phyloP scores from a whole-genome alignment of 2,797 vertebrate species.

The Gallinago stenura region DNA sequence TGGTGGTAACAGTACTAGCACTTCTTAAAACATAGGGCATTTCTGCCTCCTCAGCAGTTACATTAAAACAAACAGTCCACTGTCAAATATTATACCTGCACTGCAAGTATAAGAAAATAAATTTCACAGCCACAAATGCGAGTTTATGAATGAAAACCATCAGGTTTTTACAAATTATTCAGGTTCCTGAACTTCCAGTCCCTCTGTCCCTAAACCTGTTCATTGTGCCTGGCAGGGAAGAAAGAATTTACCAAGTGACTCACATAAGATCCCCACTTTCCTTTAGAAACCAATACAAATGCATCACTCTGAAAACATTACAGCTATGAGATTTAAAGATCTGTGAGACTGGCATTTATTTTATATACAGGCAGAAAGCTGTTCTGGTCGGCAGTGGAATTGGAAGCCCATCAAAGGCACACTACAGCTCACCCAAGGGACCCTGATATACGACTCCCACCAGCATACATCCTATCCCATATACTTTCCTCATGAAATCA shows the following conservation, averaged over 20 bases:
- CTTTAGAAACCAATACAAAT: rapidly evolving
- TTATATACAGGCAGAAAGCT: rapidly evolving
- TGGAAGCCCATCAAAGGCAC: too few species aligned
- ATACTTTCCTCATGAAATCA: too few species aligned
- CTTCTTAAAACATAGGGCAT: neutral
- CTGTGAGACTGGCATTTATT: neutral
- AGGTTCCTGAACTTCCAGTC: neutral
- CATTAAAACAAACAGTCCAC: neutral
- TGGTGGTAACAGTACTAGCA: neutral
- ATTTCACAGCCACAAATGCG: neutral
- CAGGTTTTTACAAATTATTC: neutral
- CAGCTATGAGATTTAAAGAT: neutral
- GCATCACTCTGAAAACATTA: neutral
- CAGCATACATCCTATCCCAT: neutral
- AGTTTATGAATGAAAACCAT: neutral
- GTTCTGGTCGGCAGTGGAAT: rapidly evolving
- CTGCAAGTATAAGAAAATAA: neutral
- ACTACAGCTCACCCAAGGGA: neutral
- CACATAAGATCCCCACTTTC: neutral
- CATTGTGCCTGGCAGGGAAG: rapidly evolving
- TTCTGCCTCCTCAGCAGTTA: neutral
- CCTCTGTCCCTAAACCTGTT: neutral
- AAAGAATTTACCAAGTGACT: neutral
- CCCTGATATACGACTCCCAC: too few species aligned
- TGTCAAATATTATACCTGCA: neutral